These are phyloP conservation scores for Caenorhabditis tropicalis DNA, from an alignment of 1,140 invertebrate species.

Conservation along the genomic window DNA sequence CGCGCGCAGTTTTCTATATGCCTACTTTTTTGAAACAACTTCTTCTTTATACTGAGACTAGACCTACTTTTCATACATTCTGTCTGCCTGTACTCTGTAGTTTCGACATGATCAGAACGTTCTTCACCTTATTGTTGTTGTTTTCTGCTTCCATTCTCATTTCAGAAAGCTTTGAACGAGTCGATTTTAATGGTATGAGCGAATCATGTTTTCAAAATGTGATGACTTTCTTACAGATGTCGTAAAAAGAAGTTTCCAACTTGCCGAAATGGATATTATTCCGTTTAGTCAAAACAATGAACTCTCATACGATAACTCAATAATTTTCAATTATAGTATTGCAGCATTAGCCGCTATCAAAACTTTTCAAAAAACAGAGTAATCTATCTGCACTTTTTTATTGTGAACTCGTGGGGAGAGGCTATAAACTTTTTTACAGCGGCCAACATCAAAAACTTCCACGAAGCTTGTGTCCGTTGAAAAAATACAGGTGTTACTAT, in stretches of 20 bases:
- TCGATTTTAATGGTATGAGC: neutral
- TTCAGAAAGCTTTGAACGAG: neutral
- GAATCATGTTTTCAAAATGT: neutral
- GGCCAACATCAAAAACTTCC: neutral
- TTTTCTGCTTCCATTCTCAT: neutral
- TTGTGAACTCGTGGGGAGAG: no score
- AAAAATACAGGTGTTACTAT: conserved; percentile 7
- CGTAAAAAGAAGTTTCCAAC: no score
- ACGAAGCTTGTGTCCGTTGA: neutral
- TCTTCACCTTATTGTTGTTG: neutral
- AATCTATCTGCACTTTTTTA: neutral
- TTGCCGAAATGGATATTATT: neutral
- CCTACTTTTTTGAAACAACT: neutral
- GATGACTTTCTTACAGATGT: no score
- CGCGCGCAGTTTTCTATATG: neutral
- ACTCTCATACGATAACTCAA: neutral
- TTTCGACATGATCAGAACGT: neutral
- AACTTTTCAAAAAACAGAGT: neutral
- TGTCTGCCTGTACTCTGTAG: neutral
- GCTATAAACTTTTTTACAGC: neutral
- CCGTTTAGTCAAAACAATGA: neutral
- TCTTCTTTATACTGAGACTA: neutral
- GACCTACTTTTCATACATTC: neutral
- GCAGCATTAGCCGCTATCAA: neutral
- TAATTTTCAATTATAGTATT: conserved; percentile 7